Conservation (phyloP, 2,888 invertebrate species). For the Orthonychiurus folsomi region DNA sequence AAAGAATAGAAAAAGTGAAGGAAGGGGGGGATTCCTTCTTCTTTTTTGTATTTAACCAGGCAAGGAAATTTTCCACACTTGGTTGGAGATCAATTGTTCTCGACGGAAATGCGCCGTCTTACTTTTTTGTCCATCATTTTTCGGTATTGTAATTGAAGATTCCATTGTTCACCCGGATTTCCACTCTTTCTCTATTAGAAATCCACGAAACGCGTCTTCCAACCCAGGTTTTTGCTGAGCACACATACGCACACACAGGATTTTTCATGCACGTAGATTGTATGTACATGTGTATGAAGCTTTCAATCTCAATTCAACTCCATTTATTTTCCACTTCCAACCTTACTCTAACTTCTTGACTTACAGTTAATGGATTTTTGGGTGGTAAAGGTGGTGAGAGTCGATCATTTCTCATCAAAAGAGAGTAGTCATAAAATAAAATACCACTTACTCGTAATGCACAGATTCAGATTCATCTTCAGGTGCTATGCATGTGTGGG, state of each 20-base stretch:
- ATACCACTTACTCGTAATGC: neutral
- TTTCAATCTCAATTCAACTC: neutral
- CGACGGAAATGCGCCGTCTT: conserved; percentile 39
- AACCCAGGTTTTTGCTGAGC: too few relatives aligned
- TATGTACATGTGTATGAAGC: neutral
- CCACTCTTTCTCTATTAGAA: conserved; percentile 24
- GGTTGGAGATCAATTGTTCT: conserved; percentile 41
- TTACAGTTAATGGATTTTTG: conserved; percentile 13
- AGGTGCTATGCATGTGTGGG: too few relatives aligned
- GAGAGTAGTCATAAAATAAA: neutral
- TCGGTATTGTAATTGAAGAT: conserved; percentile 39
- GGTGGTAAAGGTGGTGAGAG: neutral
- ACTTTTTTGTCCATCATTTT: conserved; percentile 38
- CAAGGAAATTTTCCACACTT: conserved; percentile 40
- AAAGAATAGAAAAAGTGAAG: neutral
- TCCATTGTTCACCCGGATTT: conserved; percentile 40
- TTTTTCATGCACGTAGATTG: neutral
- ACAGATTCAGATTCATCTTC: too few relatives aligned
- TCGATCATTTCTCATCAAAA: conserved; percentile 5
- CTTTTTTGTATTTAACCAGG: conserved; percentile 10
- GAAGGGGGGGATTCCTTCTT: conserved; percentile 7
- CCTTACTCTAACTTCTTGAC: conserved; percentile 14
- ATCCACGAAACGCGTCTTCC: neutral
- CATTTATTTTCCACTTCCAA: conserved; percentile 27
- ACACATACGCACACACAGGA: too few relatives aligned